A percentile compares a stretch with the other conserved stretches of the same genome.
These are phyloP conservation scores for Dermolepida albohirtum DNA, from an alignment of 2,888 invertebrate genomes.

Conservation along the genomic window DNA sequence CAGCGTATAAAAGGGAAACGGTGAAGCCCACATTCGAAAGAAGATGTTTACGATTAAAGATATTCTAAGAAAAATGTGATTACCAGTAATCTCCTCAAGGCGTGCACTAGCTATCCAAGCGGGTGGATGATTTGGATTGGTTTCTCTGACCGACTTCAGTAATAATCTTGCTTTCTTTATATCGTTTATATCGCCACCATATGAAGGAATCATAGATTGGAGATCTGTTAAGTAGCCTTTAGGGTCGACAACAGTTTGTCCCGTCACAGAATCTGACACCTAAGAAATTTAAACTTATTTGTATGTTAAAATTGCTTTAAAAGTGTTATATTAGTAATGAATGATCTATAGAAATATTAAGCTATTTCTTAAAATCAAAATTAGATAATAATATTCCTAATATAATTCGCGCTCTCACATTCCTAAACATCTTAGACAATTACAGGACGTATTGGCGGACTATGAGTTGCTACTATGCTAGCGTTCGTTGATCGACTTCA, in stretches of 20 bases:
- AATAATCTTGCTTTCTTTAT: slow-evolving; percentile 96
- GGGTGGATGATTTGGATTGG: slow-evolving; percentile 99
- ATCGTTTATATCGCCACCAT: slow-evolving; percentile 97
- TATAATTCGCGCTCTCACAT: too few species aligned
- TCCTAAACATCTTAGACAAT: too few species aligned
- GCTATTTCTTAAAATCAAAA: too few species aligned
- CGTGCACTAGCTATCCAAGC: slow-evolving; percentile 99
- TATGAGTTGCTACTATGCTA: too few species aligned
- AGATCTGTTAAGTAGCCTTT: slow-evolving; percentile 99
- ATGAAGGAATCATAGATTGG: slow-evolving; percentile 98
- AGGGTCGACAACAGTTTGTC: slow-evolving; percentile 99
- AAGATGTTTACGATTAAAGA: too few species aligned
- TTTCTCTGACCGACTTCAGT: slow-evolving; percentile 95
- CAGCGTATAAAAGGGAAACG: too few species aligned
- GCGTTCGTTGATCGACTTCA: too few species aligned
- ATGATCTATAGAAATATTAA: too few species aligned
- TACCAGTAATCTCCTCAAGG: slow-evolving; percentile 82
- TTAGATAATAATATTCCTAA: too few species aligned
- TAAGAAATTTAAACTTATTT: slow-evolving; percentile 70
- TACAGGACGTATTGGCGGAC: too few species aligned
- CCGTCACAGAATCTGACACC: slow-evolving; percentile 95
- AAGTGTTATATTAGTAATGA: neutral
- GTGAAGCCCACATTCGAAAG: too few species aligned
- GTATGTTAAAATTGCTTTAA: too few species aligned
- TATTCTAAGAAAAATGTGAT: slow-evolving; percentile 1